phyloP scores from a whole-genome alignment of 2,113 vertebrate genomes.

The Ptilorrhoa leucosticta region DNA sequence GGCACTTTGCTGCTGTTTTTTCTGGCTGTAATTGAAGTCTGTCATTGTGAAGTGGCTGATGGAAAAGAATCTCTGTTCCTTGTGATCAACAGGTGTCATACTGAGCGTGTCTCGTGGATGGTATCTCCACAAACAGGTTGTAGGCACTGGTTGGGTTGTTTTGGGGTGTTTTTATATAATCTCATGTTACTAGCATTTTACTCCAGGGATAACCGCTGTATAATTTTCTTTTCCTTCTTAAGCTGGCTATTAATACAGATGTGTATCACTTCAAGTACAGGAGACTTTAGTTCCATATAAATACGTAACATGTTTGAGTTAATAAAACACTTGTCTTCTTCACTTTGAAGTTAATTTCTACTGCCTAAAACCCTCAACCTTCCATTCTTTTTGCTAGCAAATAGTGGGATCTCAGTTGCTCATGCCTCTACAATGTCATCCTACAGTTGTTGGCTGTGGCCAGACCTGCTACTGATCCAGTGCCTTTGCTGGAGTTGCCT shows the following conservation, averaged over 20 bases:
- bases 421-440: background rate
- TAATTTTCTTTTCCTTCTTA: background rate
- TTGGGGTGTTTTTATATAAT: background rate
- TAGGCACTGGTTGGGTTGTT: background rate
- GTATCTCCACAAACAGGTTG: background rate
- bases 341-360: background rate
- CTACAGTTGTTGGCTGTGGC: background rate
- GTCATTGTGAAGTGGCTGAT: background rate
- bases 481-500: background rate
- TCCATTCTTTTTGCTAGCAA: background rate
- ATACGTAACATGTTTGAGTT: rapidly evolving
- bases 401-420: background rate
- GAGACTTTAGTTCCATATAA: background rate
- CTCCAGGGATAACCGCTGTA: background rate
- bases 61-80: background rate
- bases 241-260: background rate
- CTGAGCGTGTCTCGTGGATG: background rate
- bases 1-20: background rate
- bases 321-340: background rate
- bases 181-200: background rate
- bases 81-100: background rate
- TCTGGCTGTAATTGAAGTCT: background rate
- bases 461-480: background rate
- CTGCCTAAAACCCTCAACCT: rapidly evolving
- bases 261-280: background rate